Evolutionary conservation across 2,113 vertebrate species (phyloP).

Genomic region (Upupa epops): DNA sequence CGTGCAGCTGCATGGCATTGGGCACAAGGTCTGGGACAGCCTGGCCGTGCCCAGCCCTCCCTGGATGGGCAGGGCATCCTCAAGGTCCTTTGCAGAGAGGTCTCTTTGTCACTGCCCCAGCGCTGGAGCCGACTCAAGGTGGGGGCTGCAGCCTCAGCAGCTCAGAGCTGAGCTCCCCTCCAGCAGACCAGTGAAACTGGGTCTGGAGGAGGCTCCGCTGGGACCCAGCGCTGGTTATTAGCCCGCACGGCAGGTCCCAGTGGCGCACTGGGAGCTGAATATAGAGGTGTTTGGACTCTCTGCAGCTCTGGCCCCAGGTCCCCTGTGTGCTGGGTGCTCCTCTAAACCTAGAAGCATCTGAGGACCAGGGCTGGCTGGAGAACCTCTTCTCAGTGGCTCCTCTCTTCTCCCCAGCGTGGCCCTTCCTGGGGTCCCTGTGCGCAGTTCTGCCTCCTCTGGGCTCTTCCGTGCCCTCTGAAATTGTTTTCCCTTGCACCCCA

Average conservation of each 20-base stretch:
- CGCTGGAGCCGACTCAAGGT: background rate
- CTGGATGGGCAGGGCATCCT: background rate
- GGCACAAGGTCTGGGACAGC: background rate
- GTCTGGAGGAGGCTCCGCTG: background rate
- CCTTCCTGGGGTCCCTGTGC: background rate
- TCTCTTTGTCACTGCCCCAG: accelerated
- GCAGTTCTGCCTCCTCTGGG: background rate
- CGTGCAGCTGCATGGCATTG: accelerated
- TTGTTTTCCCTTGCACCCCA: background rate
- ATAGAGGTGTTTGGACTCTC: background rate
- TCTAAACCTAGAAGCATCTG: background rate
- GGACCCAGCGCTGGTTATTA: accelerated
- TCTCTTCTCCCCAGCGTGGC: no score
- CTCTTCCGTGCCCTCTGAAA: background rate
- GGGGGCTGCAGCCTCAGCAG: background rate
- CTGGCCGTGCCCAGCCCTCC: background rate
- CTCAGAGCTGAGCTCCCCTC: background rate
- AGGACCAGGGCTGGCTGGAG: background rate
- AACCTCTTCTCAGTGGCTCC: background rate
- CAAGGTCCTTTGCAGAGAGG: accelerated
- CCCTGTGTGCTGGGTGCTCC: background rate
- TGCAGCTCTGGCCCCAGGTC: background rate
- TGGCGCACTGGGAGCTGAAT: accelerated
- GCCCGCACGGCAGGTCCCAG: accelerated
- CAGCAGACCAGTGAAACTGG: background rate